phyloP scores from a whole-genome alignment of 1,140 invertebrate genomes.

The Trinorchestia longiramus region DNA sequence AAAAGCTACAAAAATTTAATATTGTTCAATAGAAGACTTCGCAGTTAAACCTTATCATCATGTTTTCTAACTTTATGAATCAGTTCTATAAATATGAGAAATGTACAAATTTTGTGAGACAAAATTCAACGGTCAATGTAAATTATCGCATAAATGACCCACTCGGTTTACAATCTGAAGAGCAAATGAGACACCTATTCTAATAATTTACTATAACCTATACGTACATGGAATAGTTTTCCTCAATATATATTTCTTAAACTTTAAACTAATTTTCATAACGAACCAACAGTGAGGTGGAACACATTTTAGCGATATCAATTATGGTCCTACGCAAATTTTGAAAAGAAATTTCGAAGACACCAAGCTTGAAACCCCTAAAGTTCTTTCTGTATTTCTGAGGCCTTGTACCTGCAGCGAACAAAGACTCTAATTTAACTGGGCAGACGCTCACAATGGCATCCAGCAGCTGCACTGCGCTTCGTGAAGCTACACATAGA shows the following conservation, averaged over 20 bases:
- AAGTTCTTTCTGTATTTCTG: not conserved
- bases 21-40: too few relatives aligned
- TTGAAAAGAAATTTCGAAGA: not conserved
- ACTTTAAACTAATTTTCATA: not conserved
- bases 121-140: too few relatives aligned
- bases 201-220: too few relatives aligned
- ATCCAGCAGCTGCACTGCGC: not conserved
- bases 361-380: not conserved
- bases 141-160: too few relatives aligned
- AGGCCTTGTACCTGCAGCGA: not conserved
- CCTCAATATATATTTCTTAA: too few relatives aligned
- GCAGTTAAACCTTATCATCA: too few relatives aligned
- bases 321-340: not conserved
- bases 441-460: not conserved
- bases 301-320: not conserved
- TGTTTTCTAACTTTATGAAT: too few relatives aligned
- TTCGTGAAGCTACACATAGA: not conserved
- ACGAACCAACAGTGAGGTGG: not conserved
- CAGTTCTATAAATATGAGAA: too few relatives aligned
- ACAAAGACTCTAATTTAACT: not conserved
- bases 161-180: too few relatives aligned
- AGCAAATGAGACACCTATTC: too few relatives aligned
- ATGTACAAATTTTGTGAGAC: too few relatives aligned
- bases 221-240: not conserved
- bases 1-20: too few relatives aligned